A percentile compares a stretch with the other conserved stretches of the same genome.
Evolutionary conservation across 1,140 invertebrate genomes (phyloP).

Genomic region (Pentalonia nigronervosa): DNA sequence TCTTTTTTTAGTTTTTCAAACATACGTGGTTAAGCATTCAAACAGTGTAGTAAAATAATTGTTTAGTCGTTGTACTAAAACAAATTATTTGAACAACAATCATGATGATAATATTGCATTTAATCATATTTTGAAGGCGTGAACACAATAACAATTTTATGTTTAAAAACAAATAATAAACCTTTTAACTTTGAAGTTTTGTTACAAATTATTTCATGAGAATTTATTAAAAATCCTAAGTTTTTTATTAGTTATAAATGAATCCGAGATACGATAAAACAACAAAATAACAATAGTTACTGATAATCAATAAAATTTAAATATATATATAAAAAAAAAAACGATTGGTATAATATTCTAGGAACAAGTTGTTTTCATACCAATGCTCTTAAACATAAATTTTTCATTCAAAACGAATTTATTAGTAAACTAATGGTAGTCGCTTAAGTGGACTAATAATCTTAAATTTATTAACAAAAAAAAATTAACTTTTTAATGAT

Average conservation of each 20-base stretch:
- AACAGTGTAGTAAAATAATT: neutral
- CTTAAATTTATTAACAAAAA: neutral
- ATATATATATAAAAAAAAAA: neutral
- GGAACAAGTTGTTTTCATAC: constrained; percentile 48
- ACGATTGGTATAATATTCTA: neutral
- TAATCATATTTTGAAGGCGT: neutral
- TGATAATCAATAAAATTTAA: neutral
- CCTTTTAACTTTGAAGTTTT: neutral
- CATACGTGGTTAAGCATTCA: neutral
- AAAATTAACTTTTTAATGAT: neutral
- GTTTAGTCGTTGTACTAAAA: too few species aligned
- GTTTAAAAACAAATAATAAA: neutral
- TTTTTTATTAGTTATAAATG: neutral
- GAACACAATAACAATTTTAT: neutral
- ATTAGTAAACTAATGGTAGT: neutral
- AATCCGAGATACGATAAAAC: neutral
- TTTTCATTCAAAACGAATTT: neutral
- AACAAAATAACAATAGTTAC: neutral
- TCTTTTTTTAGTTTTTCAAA: neutral
- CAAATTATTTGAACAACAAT: neutral
- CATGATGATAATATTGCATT: neutral
- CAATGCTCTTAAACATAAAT: constrained; percentile 37
- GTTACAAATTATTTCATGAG: neutral
- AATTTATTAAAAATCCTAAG: too few species aligned
- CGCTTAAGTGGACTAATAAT: neutral